Evolutionary conservation across 2,888 invertebrate species (phyloP).

Genomic region (Meta bourneti): DNA sequence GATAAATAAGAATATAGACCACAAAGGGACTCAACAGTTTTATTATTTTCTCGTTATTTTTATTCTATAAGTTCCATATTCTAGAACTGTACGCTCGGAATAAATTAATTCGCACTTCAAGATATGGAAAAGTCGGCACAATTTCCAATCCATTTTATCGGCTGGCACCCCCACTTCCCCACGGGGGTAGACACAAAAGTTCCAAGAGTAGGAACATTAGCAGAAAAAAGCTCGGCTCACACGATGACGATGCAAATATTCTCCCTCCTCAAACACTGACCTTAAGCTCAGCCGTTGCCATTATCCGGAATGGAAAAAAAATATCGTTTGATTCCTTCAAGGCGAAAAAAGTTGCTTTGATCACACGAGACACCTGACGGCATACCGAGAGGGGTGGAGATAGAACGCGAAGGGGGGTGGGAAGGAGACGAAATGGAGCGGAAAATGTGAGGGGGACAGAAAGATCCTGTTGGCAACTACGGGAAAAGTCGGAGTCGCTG

Average conservation of each 20-base stretch:
- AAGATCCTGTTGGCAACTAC: no score
- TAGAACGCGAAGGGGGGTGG: no score
- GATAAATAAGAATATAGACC: no score
- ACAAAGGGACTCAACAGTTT: no score
- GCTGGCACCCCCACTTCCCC: background rate
- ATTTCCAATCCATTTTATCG: background rate
- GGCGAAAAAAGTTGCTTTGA: background rate
- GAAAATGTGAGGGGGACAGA: background rate
- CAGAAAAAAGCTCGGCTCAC: background rate
- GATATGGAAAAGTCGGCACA: background rate
- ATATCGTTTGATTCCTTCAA: background rate
- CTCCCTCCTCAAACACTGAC: constrained; percentile 1
- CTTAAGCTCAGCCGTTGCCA: background rate
- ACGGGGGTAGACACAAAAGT: background rate
- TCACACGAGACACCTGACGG: background rate
- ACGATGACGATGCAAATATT: background rate
- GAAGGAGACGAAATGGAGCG: constrained; percentile 6
- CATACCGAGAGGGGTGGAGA: background rate
- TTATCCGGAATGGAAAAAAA: background rate
- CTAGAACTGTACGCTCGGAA: no score
- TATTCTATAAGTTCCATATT: no score
- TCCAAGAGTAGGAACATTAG: background rate
- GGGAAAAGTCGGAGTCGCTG: background rate
- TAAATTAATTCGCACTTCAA: background rate
- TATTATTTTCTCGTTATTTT: no score